A percentile compares a stretch with the other conserved stretches of the same genome.
Conservation (phyloP, 2,888 invertebrate species). For the Plemyria rubiginata region DNA sequence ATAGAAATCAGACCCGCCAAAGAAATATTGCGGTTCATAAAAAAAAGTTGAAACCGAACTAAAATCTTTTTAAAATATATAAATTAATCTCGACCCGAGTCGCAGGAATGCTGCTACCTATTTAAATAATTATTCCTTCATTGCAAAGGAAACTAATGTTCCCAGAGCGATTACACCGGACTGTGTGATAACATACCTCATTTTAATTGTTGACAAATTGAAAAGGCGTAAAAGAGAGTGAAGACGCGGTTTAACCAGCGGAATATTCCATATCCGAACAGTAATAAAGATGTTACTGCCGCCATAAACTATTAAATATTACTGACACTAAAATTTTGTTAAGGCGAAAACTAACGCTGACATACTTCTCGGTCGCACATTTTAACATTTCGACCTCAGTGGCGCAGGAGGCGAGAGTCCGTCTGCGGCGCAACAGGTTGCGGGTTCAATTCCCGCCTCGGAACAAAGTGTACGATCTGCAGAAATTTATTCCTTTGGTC, state of each 20-base stretch:
- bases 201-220: slow-evolving; percentile 12
- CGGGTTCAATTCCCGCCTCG: no score
- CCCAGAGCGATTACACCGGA: not conserved
- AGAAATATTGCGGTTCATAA: no score
- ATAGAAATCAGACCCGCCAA: no score
- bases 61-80: no score
- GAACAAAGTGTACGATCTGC: no score
- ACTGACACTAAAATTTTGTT: not conserved
- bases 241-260: not conserved
- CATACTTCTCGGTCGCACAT: no score
- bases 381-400: no score
- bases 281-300: slow-evolving; percentile 2
- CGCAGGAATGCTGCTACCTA: not conserved
- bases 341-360: no score
- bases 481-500: no score
- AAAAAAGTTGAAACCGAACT: no score
- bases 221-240: slow-evolving; percentile 1
- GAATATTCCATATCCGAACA: not conserved
- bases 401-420: no score
- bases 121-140: slow-evolving; percentile 19
- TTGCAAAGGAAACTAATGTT: slow-evolving; percentile 11
- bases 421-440: no score
- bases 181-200: slow-evolving; percentile 1
- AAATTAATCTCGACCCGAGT: not conserved
- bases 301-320: not conserved